Conservation (phyloP, 1,140 invertebrate species). For the Pachyrhynchus sulphureomaculatus region DNA sequence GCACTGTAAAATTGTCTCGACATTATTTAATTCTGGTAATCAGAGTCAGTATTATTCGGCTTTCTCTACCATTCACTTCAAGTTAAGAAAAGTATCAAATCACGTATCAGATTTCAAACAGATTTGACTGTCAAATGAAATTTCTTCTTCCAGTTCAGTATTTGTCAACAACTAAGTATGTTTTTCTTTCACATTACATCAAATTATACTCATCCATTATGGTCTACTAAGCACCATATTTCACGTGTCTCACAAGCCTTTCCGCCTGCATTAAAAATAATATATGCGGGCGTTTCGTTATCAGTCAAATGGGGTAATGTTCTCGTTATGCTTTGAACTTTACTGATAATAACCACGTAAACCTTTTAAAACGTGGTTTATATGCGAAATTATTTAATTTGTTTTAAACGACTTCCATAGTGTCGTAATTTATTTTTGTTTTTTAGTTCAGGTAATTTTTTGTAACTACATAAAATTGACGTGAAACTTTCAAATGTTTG, state of each 20-base stretch:
- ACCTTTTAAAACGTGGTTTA: conserved; percentile 8
- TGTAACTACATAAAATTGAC: no score
- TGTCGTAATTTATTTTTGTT: not conserved
- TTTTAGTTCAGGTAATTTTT: no score
- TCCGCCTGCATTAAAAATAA: conserved; percentile 24
- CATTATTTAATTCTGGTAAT: no score
- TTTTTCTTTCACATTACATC: not conserved
- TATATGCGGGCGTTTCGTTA: conserved; percentile 13
- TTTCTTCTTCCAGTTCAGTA: no score
- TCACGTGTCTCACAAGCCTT: not conserved
- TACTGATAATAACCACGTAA: conserved; percentile 11
- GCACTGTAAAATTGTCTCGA: no score
- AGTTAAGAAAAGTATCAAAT: no score
- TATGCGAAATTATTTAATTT: not conserved
- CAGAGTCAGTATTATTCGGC: no score
- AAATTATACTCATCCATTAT: not conserved
- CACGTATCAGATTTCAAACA: no score
- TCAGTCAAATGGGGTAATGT: conserved; percentile 17
- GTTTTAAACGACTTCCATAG: not conserved
- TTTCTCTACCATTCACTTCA: no score
- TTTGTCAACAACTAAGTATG: not conserved
- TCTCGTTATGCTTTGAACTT: conserved; percentile 20
- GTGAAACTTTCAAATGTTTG: no score
- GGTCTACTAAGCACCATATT: conserved; percentile 1
- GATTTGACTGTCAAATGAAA: no score